Base-by-base conservation (phyloP, 2,888 invertebrate species). In the Mongoloraphidia duomilia region DNA sequence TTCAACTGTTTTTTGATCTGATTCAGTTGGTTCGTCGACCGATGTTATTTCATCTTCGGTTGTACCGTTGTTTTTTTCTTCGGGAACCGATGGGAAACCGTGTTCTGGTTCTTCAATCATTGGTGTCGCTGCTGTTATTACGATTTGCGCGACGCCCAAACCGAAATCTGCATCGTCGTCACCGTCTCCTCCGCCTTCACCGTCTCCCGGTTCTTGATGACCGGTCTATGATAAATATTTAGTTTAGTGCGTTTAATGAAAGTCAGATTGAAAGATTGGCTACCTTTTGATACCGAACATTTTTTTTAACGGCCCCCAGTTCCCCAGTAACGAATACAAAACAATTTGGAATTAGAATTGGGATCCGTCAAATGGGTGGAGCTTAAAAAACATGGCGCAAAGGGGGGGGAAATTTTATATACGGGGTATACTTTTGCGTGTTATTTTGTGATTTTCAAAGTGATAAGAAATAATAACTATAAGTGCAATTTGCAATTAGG, bases 61-160 rank as follows among this genome's bases (percentile, higher is more conserved):
- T 8, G 57, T 57, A 44, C 63, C 61, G 39, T 61, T 58, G 35
- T 56, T 56, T 3, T 62, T 53, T 47, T 65, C 63, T 17, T 67
- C 65, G 53, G 71, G 74, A 9, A 70, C 63, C 4, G 82, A 80
- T 11, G 87, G 87, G 70, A 87, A 87, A 36, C 81, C 77, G 62
- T 80, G 82, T 57, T 87, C 88, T 39, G 85, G 77, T 62, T 89
- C 88, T 69, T 93, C 92, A 60, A 82, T 72, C 85, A 89, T 89
- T 41, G 93, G 93, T 41, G 93, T 93, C 55, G 93, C 92, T 48
- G 91, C 91, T 43, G 92, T 93, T 66, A 93, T 91, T 51, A 91
- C 89, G 59, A 93, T 92, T 67, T 89, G 86, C 47, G 88, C 89
- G 58, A 88, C 88, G 53, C 85, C 87, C 54, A 90, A 74, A 58